Conservation (phyloP, 2,888 invertebrate genomes). For the Myathropa florea region DNA sequence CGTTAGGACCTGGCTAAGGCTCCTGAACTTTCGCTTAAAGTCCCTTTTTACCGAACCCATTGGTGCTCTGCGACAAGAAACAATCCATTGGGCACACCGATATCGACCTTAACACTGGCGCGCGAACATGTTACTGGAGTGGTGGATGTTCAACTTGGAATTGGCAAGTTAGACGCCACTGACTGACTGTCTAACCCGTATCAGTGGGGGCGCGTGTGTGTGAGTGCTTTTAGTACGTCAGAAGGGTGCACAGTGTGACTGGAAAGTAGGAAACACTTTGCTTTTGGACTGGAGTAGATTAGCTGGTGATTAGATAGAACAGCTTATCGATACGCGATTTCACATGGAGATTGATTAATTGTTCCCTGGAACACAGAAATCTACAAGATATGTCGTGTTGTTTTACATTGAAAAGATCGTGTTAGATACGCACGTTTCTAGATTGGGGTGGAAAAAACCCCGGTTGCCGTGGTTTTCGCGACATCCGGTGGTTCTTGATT, state of each 20-base stretch:
- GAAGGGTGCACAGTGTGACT: conserved; percentile 4
- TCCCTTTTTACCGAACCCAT: neutral
- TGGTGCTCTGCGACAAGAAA: neutral
- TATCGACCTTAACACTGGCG: neutral
- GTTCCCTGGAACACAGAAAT: too few species aligned
- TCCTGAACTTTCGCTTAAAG: conserved; percentile 28
- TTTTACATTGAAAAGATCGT: too few species aligned
- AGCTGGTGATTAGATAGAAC: neutral
- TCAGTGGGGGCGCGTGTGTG: neutral
- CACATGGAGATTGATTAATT: too few species aligned
- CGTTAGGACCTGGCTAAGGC: neutral
- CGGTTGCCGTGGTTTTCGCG: too few species aligned
- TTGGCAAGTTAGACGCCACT: neutral
- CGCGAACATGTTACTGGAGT: neutral
- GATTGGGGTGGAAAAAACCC: too few species aligned
- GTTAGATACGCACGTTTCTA: too few species aligned
- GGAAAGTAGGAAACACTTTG: neutral
- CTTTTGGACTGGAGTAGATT: neutral
- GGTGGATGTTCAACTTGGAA: neutral
- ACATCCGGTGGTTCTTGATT: too few species aligned
- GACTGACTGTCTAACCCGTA: neutral
- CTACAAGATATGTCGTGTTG: too few species aligned
- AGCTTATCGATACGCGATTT: neutral
- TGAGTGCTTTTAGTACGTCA: neutral
- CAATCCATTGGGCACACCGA: neutral